Evolutionary conservation across 2,113 vertebrate genomes (phyloP), one percentile per base, ranked within the genome.

Genomic region (Anthoscopus minutus): DNA sequence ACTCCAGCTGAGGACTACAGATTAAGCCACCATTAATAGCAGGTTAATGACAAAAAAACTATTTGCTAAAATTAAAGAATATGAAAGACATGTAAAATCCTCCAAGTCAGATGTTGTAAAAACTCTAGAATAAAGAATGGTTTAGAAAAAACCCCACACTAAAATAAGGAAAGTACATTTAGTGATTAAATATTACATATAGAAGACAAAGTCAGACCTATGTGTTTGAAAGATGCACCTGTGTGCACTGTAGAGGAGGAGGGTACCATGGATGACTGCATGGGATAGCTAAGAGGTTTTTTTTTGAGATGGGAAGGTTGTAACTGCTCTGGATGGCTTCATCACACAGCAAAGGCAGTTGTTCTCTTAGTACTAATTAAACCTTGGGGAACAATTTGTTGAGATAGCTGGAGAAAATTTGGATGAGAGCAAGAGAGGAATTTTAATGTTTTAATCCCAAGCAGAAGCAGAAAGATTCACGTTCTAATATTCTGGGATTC

Each of bases 331-430:
- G 79, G 20, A 53, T 60, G 48, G 45, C 42, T 93, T 66, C 84
- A 72, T 70, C 60, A 71, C 51, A 65, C n/a, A 57, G 89, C 56
- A 91, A 78, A 79, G 33, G n/a, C 81, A 74, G 28, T 93, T 92
- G 50, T 65, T 92, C 62, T 94, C 44, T 45, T 64, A 71, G 42
- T 45, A 25, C 67, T 89, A 95, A 93, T 96, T 86, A 94, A 94
- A 76, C 86, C 79, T 81, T 7, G 2, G 95, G 81, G 85, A 92
- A 67, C 35, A 88, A 72, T 85, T 77, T 86, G 67, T 84, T 88
- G 67, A 91, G 67, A 69, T 81, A 70, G 72, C 51, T 67, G 65
- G 35, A 78, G 60, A 91, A 89, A 93, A 89, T 53, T 4, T 33
- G 38, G 35, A 91, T 13, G 33, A 89, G 47, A 78, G 42, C 48